Evolutionary conservation across 2,113 vertebrate species (phyloP).

Genomic region (Neotoma lepida): DNA sequence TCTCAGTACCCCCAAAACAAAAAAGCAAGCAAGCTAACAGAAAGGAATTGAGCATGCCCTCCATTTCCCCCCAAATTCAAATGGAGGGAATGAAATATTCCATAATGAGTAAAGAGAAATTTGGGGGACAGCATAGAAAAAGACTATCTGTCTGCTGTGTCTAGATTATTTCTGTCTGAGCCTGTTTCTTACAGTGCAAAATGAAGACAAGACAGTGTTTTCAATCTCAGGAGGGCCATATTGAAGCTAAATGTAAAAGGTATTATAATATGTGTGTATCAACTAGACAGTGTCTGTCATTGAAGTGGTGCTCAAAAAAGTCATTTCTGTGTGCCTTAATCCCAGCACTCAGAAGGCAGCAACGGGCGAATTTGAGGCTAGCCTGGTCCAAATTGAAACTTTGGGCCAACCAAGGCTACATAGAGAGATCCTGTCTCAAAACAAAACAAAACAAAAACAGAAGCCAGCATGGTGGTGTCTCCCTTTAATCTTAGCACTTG

Average conservation of each 20-base stretch:
- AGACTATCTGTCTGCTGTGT: not conserved
- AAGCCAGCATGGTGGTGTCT: not conserved
- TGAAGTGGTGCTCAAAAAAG: not conserved
- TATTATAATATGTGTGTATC: not conserved
- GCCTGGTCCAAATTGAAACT: not conserved
- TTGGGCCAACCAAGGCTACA: not conserved
- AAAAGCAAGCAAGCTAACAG: not conserved
- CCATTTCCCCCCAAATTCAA: not conserved
- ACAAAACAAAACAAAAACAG: not conserved
- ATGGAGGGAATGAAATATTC: not conserved
- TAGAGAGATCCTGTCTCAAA: not conserved
- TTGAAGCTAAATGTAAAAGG: not conserved
- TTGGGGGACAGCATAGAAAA: not conserved
- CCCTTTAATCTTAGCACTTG: not conserved
- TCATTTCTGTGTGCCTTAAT: not conserved
- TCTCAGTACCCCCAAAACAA: not conserved
- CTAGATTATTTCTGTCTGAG: not conserved
- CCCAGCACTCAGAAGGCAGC: not conserved
- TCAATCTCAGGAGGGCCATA: not conserved
- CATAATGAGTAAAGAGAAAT: not conserved
- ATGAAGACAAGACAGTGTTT: not conserved
- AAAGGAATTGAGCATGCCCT: not conserved
- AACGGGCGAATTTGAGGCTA: not conserved
- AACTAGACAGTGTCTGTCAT: not conserved
- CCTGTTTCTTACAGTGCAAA: not conserved